Evolutionary conservation across 2,113 vertebrate genomes (phyloP).

Genomic region (Propithecus coquereli): DNA sequence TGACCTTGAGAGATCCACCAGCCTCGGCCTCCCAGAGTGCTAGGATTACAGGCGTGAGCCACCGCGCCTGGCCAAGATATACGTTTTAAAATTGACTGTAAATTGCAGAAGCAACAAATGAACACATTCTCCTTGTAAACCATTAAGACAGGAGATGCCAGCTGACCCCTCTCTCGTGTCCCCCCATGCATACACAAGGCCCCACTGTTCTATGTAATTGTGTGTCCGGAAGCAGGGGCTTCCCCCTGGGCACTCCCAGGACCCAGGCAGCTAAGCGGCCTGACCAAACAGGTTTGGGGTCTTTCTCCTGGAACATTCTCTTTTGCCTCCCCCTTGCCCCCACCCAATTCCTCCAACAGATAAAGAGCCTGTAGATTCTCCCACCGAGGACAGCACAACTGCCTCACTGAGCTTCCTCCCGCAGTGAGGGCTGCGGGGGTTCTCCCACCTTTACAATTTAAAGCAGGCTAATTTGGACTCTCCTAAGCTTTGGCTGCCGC

Average conservation of each 20-base stretch:
- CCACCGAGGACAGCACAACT: background rate
- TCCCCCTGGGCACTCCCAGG: background rate
- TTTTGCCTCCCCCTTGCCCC: background rate
- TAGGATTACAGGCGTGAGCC: too few species aligned
- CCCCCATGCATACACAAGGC: background rate
- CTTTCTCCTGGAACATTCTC: background rate
- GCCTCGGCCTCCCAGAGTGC: too few species aligned
- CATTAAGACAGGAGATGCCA: background rate
- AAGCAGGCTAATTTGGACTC: background rate
- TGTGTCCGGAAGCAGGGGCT: background rate
- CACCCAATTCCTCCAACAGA: background rate
- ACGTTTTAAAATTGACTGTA: background rate
- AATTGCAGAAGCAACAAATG: background rate
- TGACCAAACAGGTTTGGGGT: slow-evolving; percentile 58
- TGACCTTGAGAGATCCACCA: too few species aligned
- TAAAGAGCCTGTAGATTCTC: background rate
- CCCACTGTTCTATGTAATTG: background rate
- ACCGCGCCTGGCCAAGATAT: background rate
- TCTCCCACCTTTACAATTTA: background rate
- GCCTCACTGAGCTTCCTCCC: background rate
- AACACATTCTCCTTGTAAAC: background rate
- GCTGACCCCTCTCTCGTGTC: background rate
- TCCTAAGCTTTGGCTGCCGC: background rate
- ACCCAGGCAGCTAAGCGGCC: slow-evolving; percentile 3
- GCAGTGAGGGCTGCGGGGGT: background rate